Percentiles rank a stretch among this genome's conserved stretches.
Conservation (phyloP, 2,113 vertebrate species). For the Lampris megalopsis region DNA sequence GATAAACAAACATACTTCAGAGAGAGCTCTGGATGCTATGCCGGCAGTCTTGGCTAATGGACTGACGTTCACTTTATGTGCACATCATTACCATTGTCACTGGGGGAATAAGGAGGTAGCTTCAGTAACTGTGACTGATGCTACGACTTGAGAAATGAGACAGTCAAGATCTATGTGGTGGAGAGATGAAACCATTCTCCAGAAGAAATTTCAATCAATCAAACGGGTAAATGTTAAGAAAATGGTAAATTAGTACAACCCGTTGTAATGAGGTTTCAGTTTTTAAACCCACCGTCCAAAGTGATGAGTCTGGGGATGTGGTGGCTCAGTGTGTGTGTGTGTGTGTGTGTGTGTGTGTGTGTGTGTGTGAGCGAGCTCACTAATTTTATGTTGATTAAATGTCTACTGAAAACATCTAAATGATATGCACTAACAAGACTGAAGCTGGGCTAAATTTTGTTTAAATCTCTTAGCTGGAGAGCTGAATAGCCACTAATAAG, state of each 20-base stretch:
- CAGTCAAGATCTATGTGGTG: conserved; percentile 3
- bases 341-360: background rate
- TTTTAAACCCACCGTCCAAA: conserved; percentile 51
- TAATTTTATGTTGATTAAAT: background rate
- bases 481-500: too few species aligned
- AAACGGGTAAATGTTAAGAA: background rate
- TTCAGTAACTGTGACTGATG: conserved; percentile 27
- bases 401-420: too few species aligned
- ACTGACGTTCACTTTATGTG: conserved; percentile 28
- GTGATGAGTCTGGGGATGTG: conserved; percentile 28
- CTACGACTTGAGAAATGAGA: conserved; percentile 11
- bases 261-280: conserved; percentile 15
- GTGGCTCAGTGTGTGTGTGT: conserved; percentile 40
- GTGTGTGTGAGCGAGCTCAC: background rate
- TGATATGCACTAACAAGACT: too few species aligned
- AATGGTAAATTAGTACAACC: conserved; percentile 18
- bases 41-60: conserved; percentile 14
- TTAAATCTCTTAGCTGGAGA: too few species aligned
- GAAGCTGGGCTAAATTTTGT: too few species aligned
- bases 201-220: conserved; percentile 23
- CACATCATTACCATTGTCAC: conserved; percentile 29
- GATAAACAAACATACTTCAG: conserved; percentile 45
- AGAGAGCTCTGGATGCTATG: conserved; percentile 30
- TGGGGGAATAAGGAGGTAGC: conserved; percentile 31
- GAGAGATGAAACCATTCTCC: conserved; percentile 19